Conservation (phyloP, 2,888 invertebrate genomes). For the Drosophila subsilvestris region DNA sequence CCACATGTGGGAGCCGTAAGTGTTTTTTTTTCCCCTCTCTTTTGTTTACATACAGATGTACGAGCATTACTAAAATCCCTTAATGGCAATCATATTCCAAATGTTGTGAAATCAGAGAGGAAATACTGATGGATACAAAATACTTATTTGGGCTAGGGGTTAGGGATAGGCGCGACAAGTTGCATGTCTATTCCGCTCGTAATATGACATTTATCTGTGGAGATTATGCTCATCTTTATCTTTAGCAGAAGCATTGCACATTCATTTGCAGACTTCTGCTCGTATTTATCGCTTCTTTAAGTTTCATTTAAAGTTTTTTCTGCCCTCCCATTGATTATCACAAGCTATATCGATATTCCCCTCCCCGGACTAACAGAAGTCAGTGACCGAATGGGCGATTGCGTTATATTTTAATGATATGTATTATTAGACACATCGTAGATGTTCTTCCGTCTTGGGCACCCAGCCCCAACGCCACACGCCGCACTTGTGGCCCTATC, state of each 20-base stretch:
- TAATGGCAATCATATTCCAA: not conserved
- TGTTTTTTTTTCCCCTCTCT: not conserved
- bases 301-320: not conserved
- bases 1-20: conserved; percentile 66
- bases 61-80: not conserved
- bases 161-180: not conserved
- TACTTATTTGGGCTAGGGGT: too few relatives aligned
- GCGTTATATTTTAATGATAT: not conserved
- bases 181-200: not conserved
- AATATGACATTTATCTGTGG: not conserved
- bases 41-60: not conserved
- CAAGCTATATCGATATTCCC: not conserved
- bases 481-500: not conserved
- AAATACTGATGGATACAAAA: not conserved
- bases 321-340: not conserved
- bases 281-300: not conserved
- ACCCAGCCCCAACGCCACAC: not conserved
- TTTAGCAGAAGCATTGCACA: not conserved
- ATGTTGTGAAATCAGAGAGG: not conserved
- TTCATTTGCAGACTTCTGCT: not conserved
- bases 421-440: not conserved
- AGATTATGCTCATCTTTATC: not conserved
- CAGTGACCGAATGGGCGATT: not conserved
- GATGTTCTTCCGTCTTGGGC: not conserved
- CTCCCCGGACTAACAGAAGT: not conserved